Percentiles rank a stretch among this genome's conserved stretches.
phyloP scores from a whole-genome alignment of 2,113 vertebrate species.

The Cololabis saira region DNA sequence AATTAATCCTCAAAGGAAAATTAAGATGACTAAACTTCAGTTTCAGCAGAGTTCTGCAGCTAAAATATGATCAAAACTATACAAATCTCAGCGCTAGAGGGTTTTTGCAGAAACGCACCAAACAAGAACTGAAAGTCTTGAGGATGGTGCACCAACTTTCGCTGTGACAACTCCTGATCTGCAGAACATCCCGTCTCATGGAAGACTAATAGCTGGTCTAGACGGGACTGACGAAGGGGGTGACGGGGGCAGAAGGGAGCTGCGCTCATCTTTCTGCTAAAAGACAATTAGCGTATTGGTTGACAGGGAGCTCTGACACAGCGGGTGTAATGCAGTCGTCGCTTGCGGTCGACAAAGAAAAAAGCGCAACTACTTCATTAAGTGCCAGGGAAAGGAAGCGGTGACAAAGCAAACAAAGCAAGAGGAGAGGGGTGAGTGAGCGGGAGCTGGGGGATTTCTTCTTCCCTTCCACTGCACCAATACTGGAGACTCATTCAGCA shows the following conservation, averaged over 20 bases:
- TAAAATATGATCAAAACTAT: not conserved
- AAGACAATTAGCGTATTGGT: conserved; percentile 46
- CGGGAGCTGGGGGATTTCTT: conserved; percentile 24
- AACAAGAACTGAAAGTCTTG: too few relatives aligned
- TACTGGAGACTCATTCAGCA: conserved; percentile 47
- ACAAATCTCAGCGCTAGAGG: not conserved
- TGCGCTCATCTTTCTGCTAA: conserved; percentile 19
- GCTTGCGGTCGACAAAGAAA: conserved; percentile 69
- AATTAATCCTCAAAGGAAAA: too few relatives aligned
- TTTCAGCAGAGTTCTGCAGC: not conserved
- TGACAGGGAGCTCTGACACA: conserved; percentile 50
- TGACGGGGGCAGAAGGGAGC: conserved; percentile 12
- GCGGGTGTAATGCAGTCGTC: conserved; percentile 54
- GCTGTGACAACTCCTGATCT: conserved; percentile 2
- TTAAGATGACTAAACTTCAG: not conserved
- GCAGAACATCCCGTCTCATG: conserved; percentile 19
- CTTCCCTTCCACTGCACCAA: conserved; percentile 48
- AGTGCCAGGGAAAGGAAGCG: conserved; percentile 72
- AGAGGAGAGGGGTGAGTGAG: conserved; percentile 59
- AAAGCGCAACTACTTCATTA: conserved; percentile 77
- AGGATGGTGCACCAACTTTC: not conserved
- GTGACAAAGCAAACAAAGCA: conserved; percentile 84
- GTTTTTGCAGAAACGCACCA: conserved; percentile 1
- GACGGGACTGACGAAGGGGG: conserved; percentile 8
- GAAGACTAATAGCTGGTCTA: conserved; percentile 32